Evolutionary conservation across 2,797 vertebrate species (phyloP).

Genomic region (Alauda arvensis): DNA sequence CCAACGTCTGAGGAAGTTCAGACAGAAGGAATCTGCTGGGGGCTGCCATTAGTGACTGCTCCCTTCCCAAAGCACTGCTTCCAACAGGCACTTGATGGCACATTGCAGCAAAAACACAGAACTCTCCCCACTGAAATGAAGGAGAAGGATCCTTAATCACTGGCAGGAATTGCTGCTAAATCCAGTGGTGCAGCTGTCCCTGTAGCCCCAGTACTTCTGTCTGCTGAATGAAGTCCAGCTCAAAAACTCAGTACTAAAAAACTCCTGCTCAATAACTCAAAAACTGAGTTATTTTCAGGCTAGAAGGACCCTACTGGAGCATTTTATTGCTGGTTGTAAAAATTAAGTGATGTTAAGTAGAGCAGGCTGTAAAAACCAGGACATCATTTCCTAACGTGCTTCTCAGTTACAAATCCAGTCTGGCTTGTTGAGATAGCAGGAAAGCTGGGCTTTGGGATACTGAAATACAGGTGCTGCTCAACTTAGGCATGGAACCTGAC

Average conservation of each 20-base stretch:
- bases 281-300: not conserved
- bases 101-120: not conserved
- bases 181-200: not conserved
- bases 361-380: conserved; percentile 1
- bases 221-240: not conserved
- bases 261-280: not conserved
- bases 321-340: conserved; percentile 20
- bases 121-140: not conserved
- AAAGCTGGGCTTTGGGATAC: not conserved
- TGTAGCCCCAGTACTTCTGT: not conserved
- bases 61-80: not conserved
- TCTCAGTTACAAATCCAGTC: not conserved
- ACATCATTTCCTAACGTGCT: not conserved
- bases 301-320: not conserved
- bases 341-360: conserved; percentile 30
- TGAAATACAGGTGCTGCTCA: not conserved
- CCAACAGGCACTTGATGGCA: not conserved
- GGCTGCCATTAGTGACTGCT: not conserved
- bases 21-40: not conserved
- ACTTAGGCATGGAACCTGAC: not conserved
- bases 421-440: not conserved
- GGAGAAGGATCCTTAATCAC: not conserved
- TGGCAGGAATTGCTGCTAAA: not conserved
- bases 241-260: not conserved
- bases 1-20: not conserved